Evolutionary conservation across 23 tunicate genomes (phyloP), one percentile per base, ranked within the genome.

Genomic region (Aplidium turbinatum): DNA sequence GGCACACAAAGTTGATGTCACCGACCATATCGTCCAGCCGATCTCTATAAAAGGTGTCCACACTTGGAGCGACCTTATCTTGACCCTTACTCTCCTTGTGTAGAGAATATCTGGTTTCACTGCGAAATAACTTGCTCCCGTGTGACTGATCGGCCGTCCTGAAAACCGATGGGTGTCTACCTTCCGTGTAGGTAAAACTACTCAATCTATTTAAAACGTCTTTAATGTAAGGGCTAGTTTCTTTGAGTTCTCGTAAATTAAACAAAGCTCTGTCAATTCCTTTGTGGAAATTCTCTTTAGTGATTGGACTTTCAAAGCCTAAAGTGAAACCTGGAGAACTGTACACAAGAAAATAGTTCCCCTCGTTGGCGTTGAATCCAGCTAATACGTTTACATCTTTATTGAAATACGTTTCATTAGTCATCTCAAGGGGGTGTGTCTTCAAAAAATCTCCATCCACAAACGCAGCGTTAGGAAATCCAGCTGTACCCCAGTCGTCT

Each of bases 321-420:
- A 89, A 26, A 51, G 61, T 35, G 61, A 36, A 89, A 11, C 78
- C 82, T 2, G 95, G 27, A 0, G 80, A 65, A n/a, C n/a, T n/a
- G 70, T 89, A 89, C 4, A 89, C 81, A 21, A 89, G 82, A 47
- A 89, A 89, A 50, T 89, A 89, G 35, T 76, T 82, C 0, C 96
- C 96, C 70, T 89, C 96, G 63, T 89, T 89, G 1, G 67, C 82
- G 75, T 89, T 89, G 33, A 77, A 81, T 7, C 96, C 96, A 0
- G 84, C 87, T 21, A 89, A 33, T 2, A 89, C 38, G 52, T 87
- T 87, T 28, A 80, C 61, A 25, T 87, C 72, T 1, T 53, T 74
- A 25, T 57, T 56, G 22, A 47, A 35, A 21, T 18, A 25, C 1
- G 30, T 46, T 24, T 33, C 64, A 33, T 55, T 70, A 0, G 27